phyloP scores from a whole-genome alignment of 2,888 invertebrate species.

The Lydus trimaculatus region DNA sequence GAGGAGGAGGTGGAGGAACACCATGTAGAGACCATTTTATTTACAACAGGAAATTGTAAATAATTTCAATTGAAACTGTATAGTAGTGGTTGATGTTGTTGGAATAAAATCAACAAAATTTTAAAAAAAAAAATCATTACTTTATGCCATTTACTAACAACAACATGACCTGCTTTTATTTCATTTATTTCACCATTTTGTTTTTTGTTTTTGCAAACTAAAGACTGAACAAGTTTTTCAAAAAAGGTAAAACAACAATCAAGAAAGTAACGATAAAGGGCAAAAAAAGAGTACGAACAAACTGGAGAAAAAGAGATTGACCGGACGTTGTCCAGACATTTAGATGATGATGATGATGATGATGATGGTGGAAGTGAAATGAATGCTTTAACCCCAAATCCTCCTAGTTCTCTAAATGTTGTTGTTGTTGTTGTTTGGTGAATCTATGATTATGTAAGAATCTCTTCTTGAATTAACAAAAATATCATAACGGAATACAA shows the following conservation, averaged over 20 bases:
- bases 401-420: too few species aligned
- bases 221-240: neutral
- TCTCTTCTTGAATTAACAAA: neutral
- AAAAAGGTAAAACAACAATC: neutral
- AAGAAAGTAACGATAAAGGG: neutral
- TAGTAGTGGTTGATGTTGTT: neutral
- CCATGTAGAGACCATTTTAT: neutral
- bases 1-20: neutral
- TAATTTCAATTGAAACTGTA: constrained; percentile 9
- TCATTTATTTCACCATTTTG: too few species aligned
- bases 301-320: neutral
- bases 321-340: constrained; percentile 4
- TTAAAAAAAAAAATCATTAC: neutral
- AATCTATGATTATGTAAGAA: neutral
- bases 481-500: neutral
- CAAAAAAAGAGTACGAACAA: neutral
- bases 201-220: neutral
- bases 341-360: neutral
- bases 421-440: too few species aligned
- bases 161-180: constrained; percentile 4
- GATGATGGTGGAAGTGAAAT: too few species aligned
- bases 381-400: too few species aligned
- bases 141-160: neutral
- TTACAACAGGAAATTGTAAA: constrained; percentile 9
- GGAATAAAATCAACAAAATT: neutral